Evolutionary conservation across 2,797 vertebrate species (phyloP).

Genomic region (Argentina silus): DNA sequence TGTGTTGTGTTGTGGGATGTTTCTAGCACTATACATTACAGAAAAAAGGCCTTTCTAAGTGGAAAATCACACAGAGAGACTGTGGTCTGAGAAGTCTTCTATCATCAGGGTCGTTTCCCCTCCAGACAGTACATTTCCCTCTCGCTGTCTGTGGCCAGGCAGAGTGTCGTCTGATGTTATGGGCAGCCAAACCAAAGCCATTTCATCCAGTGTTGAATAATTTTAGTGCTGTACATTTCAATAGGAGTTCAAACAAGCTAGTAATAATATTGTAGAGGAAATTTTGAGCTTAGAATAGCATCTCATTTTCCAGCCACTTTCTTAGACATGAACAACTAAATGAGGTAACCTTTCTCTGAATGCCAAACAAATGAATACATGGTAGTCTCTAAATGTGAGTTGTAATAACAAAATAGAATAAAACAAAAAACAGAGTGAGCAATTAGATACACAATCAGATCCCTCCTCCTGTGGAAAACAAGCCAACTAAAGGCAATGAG

Average conservation of each 20-base stretch:
- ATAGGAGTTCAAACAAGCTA: background rate
- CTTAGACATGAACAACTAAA: background rate
- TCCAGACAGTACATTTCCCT: background rate
- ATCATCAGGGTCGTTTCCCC: too few relatives aligned
- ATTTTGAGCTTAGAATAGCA: background rate
- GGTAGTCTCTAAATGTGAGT: too few relatives aligned
- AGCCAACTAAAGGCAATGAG: constrained; percentile 53
- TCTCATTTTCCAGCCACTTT: background rate
- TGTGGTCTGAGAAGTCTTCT: background rate
- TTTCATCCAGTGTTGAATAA: background rate
- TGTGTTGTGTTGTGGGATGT: background rate
- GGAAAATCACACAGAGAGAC: background rate
- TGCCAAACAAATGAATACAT: too few relatives aligned
- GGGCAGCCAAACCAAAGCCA: background rate
- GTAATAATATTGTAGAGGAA: background rate
- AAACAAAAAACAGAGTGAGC: background rate
- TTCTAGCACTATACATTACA: background rate
- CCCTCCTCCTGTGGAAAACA: background rate
- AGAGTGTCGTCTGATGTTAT: background rate
- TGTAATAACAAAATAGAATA: too few relatives aligned
- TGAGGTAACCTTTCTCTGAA: too few relatives aligned
- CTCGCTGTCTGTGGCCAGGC: background rate
- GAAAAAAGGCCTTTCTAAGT: background rate
- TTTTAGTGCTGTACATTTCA: background rate
- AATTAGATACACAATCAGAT: background rate